Evolutionary conservation across 2,888 invertebrate genomes (phyloP), one percentile per base, ranked within the genome.

Genomic region (Eupithecia abbreviata): DNA sequence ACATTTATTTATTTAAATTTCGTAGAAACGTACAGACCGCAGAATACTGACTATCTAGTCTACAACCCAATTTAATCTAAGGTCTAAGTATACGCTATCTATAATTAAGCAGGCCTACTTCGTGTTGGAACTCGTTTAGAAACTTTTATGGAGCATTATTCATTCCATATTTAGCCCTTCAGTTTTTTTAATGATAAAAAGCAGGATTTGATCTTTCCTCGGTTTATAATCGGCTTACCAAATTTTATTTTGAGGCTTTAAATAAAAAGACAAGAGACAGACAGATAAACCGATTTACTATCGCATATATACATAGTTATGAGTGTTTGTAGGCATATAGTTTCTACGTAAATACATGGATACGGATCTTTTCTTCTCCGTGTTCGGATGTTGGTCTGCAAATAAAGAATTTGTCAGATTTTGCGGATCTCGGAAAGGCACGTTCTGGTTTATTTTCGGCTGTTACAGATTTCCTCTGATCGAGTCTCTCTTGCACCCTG

Each of bases 401-500:
- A 55, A 55, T 55, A 55, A 51, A 51, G 55, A 55, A 55, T 55
- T 55, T 55, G 55, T 55, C 55, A 55, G n/a, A 55, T n/a, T 55
- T 55, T n/a, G 6, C 7, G 55, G n/a, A 55, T 55, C 55, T 55
- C 55, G 55, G n/a, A 55, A 55, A 55, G 55, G 55, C 55, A 55
- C 55, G 51, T 55, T 55, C n/a, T 7, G n/a, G 6, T 7, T n/a
- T n/a, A 55, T n/a, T 15, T 7, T n/a, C 7, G 15, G 55, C 55
- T n/a, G 55, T 55, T n/a, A 55, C n/a, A 55, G 15, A 55, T 55
- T 51, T 4, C 51, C 55, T 55, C n/a, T n/a, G 55, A n/a, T 55
- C 7, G 55, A n/a, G 2, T 51, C 5, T 51, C n/a, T 51, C n/a
- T 51, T 30, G 30, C 30, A 51, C n/a, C 6, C 51, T n/a, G 7